Percentiles rank a stretch among this genome's conserved stretches.
phyloP scores from a whole-genome alignment of 1,140 invertebrate species.

The Paraescarpia echinospica region DNA sequence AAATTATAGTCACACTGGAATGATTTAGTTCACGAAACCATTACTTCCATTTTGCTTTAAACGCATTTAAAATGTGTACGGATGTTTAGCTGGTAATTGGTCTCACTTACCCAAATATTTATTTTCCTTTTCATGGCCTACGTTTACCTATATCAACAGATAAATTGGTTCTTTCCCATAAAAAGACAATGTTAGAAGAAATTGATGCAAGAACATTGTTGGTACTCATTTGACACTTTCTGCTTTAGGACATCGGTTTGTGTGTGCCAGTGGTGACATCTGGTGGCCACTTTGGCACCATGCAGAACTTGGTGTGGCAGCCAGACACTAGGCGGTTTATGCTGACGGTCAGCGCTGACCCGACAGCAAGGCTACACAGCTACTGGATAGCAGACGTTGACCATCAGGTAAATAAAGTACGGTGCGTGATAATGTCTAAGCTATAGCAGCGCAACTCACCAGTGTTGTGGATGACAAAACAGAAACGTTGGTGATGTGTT shows the following conservation, averaged over 20 bases:
- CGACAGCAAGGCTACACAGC: conserved; percentile 88
- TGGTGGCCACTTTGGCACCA: conserved; percentile 83
- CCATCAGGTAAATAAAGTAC: conserved; percentile 32
- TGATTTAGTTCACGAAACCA: background rate
- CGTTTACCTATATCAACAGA: background rate
- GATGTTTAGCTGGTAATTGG: background rate
- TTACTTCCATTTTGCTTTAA: background rate
- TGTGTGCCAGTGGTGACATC: conserved; percentile 76
- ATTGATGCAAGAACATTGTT: background rate
- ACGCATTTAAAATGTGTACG: background rate
- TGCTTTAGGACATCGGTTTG: conserved; percentile 32
- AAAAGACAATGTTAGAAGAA: background rate
- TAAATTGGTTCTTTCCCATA: background rate
- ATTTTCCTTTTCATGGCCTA: background rate
- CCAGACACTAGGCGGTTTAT: conserved; percentile 68
- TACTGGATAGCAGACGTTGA: conserved; percentile 65
- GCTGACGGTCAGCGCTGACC: conserved; percentile 77
- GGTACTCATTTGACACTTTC: background rate
- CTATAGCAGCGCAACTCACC: too few species aligned
- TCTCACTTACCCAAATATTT: background rate
- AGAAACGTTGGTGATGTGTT: too few species aligned
- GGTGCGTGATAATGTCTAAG: too few species aligned
- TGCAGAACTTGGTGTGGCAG: conserved; percentile 87
- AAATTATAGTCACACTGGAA: background rate
- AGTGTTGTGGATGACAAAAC: too few species aligned